Base-by-base conservation (phyloP, 2,797 vertebrate species). In the Ispidina picta region DNA sequence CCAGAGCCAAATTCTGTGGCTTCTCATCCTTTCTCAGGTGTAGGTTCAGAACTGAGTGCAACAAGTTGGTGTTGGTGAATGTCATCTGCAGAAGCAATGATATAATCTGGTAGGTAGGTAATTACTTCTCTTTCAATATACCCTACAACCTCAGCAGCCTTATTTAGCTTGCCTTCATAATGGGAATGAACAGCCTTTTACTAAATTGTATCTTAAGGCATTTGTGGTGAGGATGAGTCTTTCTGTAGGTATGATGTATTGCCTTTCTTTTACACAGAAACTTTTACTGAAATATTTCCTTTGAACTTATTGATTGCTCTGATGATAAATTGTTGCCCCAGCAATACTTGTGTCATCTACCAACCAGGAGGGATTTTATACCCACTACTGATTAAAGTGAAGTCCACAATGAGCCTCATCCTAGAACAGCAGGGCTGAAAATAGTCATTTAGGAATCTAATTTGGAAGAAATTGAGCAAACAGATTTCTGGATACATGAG, bases 41-140 rank as follows among this genome's bases (percentile, higher is more conserved):
- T 62, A 26, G 46, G 74, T 88, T 84, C 75, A 90, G 72, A 91
- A 84, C 49, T 60, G 64, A 16, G 73, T 76, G 33, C 41, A 76
- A 75, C 52, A 70, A 76, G 26, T 17, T 95, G 78, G 51, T 69
- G 80, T 58, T 41, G 54, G 49, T 79, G 82, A 91, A 93, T 54
- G 33, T 72, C 52, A 88, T 55, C 52, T 89, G 55, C 68, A 88
- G 74, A 89, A 26, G 79, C 74, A 80, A 58, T 63, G 49, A 84
- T 89, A 43, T 85, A 3, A 71, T 83, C 76, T 87, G 7, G 83
- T 80, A 85, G 15, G 19, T 39, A 92, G 19, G 19, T 39, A 92
- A 90, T 74, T 80, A 60, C 28, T 95, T 65, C 21, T 77, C 51
- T 83, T 93, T 93, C 43, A 78, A 70, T 2, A 4, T 72, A 81